Conservation (phyloP, 2,113 vertebrate genomes). For the Rhea pennata region DNA sequence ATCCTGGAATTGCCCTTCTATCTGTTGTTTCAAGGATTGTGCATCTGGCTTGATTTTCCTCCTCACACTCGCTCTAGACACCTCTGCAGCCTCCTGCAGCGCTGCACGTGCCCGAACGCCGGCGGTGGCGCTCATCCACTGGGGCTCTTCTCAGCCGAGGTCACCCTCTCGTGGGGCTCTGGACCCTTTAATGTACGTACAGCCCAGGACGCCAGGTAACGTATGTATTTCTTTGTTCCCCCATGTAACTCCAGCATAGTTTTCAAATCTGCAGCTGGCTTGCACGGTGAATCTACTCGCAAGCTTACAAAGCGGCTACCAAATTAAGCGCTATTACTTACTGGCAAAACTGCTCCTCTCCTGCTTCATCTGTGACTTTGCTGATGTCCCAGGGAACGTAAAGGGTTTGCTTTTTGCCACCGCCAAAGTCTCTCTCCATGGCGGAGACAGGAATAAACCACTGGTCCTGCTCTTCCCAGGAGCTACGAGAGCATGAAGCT, state of each 20-base stretch:
- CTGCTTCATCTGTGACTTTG: constrained; percentile 46
- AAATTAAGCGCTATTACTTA: constrained; percentile 70
- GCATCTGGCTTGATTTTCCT: background rate
- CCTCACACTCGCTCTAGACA: background rate
- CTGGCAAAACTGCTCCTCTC: constrained; percentile 75
- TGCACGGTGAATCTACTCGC: fast-evolving
- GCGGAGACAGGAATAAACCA: constrained; percentile 29
- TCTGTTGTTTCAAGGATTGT: background rate
- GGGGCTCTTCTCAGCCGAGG: background rate
- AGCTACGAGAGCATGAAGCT: constrained; percentile 6
- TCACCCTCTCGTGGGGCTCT: background rate
- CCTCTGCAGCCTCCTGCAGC: background rate
- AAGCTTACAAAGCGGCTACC: fast-evolving
- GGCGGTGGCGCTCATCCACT: background rate
- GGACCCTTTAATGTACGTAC: background rate
- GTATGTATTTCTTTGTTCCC: background rate
- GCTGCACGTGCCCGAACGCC: fast-evolving
- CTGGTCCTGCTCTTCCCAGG: background rate
- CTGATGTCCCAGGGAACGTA: constrained; percentile 72
- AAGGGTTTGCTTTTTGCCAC: constrained; percentile 62
- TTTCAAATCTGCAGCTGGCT: background rate
- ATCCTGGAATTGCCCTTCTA: background rate
- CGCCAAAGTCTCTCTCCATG: constrained; percentile 75
- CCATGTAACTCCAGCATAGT: fast-evolving
- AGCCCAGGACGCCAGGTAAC: background rate